Percentiles rank a stretch among this genome's conserved stretches.
phyloP scores from a whole-genome alignment of 2,113 vertebrate species.

The Lepus timidus region DNA sequence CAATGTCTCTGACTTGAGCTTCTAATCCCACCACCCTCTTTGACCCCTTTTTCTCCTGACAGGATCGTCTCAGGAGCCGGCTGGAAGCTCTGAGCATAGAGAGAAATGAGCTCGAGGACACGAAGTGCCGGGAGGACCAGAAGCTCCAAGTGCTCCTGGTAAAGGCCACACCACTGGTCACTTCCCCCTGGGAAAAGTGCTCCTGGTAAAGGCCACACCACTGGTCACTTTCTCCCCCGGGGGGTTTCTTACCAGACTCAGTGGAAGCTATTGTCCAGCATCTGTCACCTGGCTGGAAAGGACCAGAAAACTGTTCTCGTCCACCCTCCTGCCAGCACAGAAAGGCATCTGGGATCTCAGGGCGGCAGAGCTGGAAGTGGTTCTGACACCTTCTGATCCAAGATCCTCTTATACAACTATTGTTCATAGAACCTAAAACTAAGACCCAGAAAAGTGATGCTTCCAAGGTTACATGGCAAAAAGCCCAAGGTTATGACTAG shows the following conservation, averaged over 20 bases:
- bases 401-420: neutral
- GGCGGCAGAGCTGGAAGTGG: neutral
- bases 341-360: neutral
- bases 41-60: neutral
- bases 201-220: slow-evolving; percentile 26
- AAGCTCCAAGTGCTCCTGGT: slow-evolving; percentile 72
- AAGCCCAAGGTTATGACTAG: neutral
- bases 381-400: neutral
- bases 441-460: neutral
- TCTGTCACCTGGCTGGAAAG: neutral
- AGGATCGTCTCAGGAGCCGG: slow-evolving; percentile 61
- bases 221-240: neutral
- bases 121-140: slow-evolving; percentile 39
- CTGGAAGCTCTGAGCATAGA: neutral
- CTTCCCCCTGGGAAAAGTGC: neutral
- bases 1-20: neutral
- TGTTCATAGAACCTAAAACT: slow-evolving; percentile 25
- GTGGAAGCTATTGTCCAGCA: neutral
- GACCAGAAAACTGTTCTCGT: neutral
- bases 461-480: neutral
- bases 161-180: neutral
- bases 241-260: neutral
- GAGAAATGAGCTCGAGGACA: slow-evolving; percentile 35
- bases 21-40: neutral
- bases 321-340: neutral